Evolutionary conservation across 2,797 vertebrate genomes (phyloP), one percentile per base, ranked within the genome.

Genomic region (Galagoides demidoff): DNA sequence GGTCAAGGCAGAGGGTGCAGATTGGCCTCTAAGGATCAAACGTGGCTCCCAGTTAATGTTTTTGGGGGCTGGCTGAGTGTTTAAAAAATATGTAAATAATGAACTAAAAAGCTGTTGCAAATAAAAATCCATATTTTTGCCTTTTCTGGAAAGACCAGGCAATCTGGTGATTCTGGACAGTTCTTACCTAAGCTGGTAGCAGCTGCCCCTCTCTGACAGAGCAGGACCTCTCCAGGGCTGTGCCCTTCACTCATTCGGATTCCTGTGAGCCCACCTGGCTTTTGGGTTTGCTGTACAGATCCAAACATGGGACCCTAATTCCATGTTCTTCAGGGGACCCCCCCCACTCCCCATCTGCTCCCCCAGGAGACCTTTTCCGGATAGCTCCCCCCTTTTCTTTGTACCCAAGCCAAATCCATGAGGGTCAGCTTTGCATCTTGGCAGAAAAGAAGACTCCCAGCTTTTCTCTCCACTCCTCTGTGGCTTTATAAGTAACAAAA

Each of bases 51-150:
- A 25, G 27, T 11, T 77, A 31, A 31, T 61, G 29, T n/a, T 43
- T 17, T 77, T 27, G 29, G 45, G 70, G 34, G n/a, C 27, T 12
- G 7, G n/a, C 14, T 39, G 52, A 76, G 55, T 37, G n/a, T 82
- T 92, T 81, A 6, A 63, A 73, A 61, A 59, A 37, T 59, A 79
- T 17, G 34, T 37, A 64, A 92, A 89, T 66, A 79, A 10, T 95
- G 49, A 64, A 59, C 27, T 61, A 16, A 82, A 59, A 87, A 39
- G 34, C 63, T 57, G 73, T 14, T 63, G 19, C 37, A 23, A 45
- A 45, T 27, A 90, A 49, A 85, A 13, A 7, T 23, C 34, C 7
- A 23, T 31, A 45, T 34, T 57, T 64, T 64, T 29, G 22, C 7
- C 25, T 95, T 82, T 91, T 94, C 37, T 63, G 76, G 57, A 57